phyloP scores from a whole-genome alignment of 2,888 invertebrate species.

The Chesias legatella region DNA sequence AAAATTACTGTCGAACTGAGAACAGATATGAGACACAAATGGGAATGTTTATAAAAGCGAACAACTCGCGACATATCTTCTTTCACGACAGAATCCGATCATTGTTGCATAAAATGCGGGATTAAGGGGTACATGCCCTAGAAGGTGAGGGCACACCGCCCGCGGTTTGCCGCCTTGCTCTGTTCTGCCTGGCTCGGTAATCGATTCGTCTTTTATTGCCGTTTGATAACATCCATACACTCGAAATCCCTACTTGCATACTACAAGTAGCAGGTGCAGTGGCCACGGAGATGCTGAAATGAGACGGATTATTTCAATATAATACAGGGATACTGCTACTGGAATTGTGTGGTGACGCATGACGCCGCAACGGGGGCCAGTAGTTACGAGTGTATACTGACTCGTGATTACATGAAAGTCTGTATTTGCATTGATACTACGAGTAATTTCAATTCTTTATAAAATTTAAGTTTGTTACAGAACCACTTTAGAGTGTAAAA shows the following conservation, averaged over 20 bases:
- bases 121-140: conserved; percentile 54
- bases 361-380: too few relatives aligned
- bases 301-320: too few relatives aligned
- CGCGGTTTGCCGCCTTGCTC: conserved; percentile 20
- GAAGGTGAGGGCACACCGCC: conserved; percentile 32
- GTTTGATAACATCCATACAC: conserved; percentile 53
- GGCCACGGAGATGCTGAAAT: too few relatives aligned
- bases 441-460: too few relatives aligned
- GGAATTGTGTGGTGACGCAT: too few relatives aligned
- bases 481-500: too few relatives aligned
- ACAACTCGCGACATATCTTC: conserved; percentile 57
- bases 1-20: conserved; percentile 60
- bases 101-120: conserved; percentile 62
- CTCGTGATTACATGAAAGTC: too few relatives aligned
- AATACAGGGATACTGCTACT: too few relatives aligned
- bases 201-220: conserved; percentile 62
- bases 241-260: conserved; percentile 14
- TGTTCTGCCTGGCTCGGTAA: conserved; percentile 39
- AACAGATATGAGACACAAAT: conserved; percentile 70
- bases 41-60: conserved; percentile 59
- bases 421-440: too few relatives aligned
- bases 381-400: too few relatives aligned
- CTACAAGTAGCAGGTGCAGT: too few relatives aligned
- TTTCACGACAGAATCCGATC: conserved; percentile 61
- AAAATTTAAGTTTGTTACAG: too few relatives aligned